Percentiles rank a stretch among this genome's conserved stretches.
These are phyloP conservation scores for Daphoenositta chrysoptera DNA, from an alignment of 2,113 vertebrate species.

Conservation along the genomic window DNA sequence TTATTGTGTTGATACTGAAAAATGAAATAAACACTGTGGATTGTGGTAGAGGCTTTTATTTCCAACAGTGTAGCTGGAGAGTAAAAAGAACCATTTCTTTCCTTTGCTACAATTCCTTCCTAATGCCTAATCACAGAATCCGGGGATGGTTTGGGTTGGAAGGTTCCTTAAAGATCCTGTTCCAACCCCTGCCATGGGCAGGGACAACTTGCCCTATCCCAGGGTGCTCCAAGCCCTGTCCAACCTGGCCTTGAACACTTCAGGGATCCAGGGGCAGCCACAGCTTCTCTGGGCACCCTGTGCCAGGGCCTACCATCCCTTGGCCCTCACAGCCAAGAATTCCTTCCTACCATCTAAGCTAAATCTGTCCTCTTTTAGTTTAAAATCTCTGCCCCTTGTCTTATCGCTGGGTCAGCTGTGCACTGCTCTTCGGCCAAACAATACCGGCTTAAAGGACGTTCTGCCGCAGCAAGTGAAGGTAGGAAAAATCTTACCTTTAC, in stretches of 20 bases:
- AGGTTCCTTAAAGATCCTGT: not conserved
- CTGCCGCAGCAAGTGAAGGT: not conserved
- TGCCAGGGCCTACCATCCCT: not conserved
- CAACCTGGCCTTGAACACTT: accelerated
- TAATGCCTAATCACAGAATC: not conserved
- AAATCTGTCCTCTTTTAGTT: not conserved
- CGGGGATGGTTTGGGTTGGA: not conserved
- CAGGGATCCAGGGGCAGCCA: not conserved
- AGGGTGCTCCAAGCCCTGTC: accelerated
- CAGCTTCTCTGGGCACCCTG: not conserved
- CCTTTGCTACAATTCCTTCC: not conserved
- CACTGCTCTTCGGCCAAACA: not conserved
- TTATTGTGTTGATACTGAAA: not conserved
- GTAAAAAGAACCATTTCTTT: not conserved
- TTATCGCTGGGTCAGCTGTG: not conserved
- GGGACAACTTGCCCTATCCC: not conserved
- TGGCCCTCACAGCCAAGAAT: not conserved
- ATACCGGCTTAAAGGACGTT: not conserved
- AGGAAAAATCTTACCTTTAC: not conserved
- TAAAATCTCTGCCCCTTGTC: not conserved
- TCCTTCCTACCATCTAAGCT: not conserved
- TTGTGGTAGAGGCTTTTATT: not conserved
- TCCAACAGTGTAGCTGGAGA: not conserved
- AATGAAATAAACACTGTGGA: not conserved
- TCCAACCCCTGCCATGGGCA: not conserved